phyloP scores from a whole-genome alignment of 2,797 vertebrate genomes.

The Microctenopoma stevenorrisi region DNA sequence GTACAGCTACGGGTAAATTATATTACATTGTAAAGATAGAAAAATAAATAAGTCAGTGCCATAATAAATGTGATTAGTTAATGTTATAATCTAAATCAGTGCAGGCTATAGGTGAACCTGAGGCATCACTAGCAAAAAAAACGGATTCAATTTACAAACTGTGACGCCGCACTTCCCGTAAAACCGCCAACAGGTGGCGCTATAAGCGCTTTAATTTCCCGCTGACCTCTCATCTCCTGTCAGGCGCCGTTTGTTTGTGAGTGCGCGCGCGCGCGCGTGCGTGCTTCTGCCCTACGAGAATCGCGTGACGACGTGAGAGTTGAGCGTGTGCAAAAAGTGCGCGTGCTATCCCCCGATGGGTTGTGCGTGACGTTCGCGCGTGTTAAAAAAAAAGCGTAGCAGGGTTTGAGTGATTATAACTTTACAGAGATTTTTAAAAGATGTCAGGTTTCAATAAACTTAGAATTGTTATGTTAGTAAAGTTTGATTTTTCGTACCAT shows the following conservation, averaged over 20 bases:
- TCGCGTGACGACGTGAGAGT: background rate
- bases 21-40: background rate
- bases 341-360: background rate
- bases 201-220: constrained; percentile 16
- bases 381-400: background rate
- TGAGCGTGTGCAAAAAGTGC: background rate
- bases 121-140: background rate
- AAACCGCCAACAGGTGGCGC: constrained; percentile 61
- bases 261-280: constrained; percentile 12
- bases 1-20: too few relatives aligned
- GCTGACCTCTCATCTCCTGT: background rate
- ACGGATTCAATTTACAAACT: too few relatives aligned
- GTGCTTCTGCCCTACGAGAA: background rate
- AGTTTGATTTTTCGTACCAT: constrained; percentile 4
- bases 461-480: background rate
- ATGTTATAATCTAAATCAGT: background rate
- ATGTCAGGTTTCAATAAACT: background rate
- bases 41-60: background rate
- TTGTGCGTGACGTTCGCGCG: background rate
- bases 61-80: background rate
- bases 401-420: background rate
- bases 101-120: too few relatives aligned
- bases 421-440: background rate
- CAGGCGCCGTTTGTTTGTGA: constrained; percentile 12
- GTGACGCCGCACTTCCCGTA: too few relatives aligned